Evolutionary conservation across 2,113 vertebrate species (phyloP).

Genomic region (Pseudorhombus dupliciocellatus): DNA sequence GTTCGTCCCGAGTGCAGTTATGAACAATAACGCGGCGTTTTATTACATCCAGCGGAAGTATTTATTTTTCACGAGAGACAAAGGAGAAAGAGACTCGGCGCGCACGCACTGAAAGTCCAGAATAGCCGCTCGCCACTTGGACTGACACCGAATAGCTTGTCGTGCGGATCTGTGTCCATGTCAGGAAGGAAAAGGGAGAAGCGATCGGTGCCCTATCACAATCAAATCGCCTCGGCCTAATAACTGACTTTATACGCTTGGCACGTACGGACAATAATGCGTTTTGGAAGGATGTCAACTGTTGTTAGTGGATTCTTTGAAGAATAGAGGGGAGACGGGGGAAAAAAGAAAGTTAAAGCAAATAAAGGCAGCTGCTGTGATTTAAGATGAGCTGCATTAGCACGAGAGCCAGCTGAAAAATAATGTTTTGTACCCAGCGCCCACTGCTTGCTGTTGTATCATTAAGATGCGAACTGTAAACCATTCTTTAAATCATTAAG

Average conservation of each 20-base stretch:
- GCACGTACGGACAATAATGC: constrained; percentile 45
- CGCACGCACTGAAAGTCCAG: constrained; percentile 45
- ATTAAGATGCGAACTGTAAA: not conserved
- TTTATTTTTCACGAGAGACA: constrained; percentile 83
- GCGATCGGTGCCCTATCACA: constrained; percentile 51
- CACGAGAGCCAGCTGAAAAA: constrained; percentile 22
- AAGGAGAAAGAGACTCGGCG: constrained; percentile 53
- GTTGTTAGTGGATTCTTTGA: constrained; percentile 33
- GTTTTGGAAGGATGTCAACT: constrained; percentile 48
- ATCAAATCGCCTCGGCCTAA: constrained; percentile 40
- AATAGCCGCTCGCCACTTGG: constrained; percentile 34
- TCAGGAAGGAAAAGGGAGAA: constrained; percentile 65
- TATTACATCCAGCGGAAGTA: constrained; percentile 81
- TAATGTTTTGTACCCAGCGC: constrained; percentile 15
- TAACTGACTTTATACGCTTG: constrained; percentile 30
- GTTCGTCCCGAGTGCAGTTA: constrained; percentile 78
- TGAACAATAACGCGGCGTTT: constrained; percentile 80
- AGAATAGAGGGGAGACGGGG: constrained; percentile 22
- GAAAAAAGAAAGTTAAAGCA: constrained; percentile 3
- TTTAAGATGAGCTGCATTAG: constrained; percentile 38
- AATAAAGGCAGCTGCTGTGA: constrained; percentile 23
- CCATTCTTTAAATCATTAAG: constrained; percentile 24
- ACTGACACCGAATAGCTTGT: constrained; percentile 57
- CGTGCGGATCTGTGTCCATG: constrained; percentile 24
- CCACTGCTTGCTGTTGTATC: constrained; percentile 9